Evolutionary conservation across 2,797 vertebrate genomes (phyloP).

Genomic region (Epinephelus awoara): DNA sequence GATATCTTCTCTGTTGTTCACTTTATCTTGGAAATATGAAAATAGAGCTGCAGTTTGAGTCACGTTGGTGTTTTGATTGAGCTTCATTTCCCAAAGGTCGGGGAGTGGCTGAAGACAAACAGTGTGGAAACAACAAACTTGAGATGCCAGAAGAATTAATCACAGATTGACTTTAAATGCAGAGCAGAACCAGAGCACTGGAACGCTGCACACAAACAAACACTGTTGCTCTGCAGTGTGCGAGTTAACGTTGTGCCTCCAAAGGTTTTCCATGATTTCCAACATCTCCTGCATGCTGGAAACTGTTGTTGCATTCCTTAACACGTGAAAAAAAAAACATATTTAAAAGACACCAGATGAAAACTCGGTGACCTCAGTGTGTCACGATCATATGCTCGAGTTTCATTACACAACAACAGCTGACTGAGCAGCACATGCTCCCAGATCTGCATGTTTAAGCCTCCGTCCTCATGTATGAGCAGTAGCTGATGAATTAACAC

Average conservation of each 20-base stretch:
- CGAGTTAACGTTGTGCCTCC: not conserved
- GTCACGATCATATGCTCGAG: not conserved
- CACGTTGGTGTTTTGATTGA: not conserved
- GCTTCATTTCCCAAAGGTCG: not conserved
- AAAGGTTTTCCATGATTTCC: not conserved
- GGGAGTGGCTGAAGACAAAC: not conserved
- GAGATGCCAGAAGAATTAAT: conserved; percentile 38
- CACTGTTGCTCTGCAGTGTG: not conserved
- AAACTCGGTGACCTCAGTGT: not conserved
- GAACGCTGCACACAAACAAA: conserved; percentile 7
- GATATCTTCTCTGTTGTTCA: too few relatives aligned
- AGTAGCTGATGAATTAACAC: not conserved
- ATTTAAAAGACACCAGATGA: not conserved
- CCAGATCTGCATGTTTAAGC: not conserved
- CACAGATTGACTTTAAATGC: conserved; percentile 34
- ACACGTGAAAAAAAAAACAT: not conserved
- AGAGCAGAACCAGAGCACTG: not conserved
- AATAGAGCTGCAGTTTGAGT: not conserved
- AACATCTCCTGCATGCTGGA: not conserved
- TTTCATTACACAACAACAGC: conserved; percentile 22
- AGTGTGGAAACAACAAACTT: not conserved
- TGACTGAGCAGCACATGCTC: conserved; percentile 1
- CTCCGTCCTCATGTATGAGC: not conserved
- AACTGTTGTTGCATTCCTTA: not conserved
- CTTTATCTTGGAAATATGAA: not conserved